Evolutionary conservation across 1,140 invertebrate species (phyloP).

Genomic region (Myzus persicae): DNA sequence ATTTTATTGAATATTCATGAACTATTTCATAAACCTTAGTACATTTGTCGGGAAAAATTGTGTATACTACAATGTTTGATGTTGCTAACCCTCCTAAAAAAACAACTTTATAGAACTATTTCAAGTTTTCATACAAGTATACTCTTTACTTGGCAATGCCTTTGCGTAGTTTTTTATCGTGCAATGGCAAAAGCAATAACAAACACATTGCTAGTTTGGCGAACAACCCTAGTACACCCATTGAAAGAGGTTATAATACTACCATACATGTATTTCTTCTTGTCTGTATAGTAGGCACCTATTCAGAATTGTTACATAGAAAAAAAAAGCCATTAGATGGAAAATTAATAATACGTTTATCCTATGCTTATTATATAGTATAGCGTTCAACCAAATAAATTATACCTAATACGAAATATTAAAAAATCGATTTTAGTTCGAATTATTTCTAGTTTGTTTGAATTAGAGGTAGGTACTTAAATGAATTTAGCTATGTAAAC

Average conservation of each 20-base stretch:
- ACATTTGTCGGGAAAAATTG: background rate
- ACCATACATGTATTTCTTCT: background rate
- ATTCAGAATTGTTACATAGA: background rate
- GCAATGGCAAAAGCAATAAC: background rate
- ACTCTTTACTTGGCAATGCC: background rate
- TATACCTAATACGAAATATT: background rate
- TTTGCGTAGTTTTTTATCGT: background rate
- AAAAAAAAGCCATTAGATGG: background rate
- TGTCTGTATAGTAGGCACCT: background rate
- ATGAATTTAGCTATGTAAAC: background rate
- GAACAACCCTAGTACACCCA: background rate
- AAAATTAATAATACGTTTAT: background rate
- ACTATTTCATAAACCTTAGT: background rate
- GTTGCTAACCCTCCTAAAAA: background rate
- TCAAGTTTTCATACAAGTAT: background rate
- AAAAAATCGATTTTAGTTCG: too few relatives aligned
- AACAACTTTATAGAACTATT: background rate
- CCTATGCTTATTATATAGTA: background rate
- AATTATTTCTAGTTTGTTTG: too few relatives aligned
- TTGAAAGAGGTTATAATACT: background rate
- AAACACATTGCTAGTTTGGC: constrained; percentile 13
- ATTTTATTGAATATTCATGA: background rate
- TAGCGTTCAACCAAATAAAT: background rate
- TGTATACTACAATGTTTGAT: background rate
- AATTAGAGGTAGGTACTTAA: too few relatives aligned